A percentile compares a stretch with the other conserved stretches of the same genome.
Conservation (phyloP, 2,797 vertebrate species). For the Oryzias sinensis region DNA sequence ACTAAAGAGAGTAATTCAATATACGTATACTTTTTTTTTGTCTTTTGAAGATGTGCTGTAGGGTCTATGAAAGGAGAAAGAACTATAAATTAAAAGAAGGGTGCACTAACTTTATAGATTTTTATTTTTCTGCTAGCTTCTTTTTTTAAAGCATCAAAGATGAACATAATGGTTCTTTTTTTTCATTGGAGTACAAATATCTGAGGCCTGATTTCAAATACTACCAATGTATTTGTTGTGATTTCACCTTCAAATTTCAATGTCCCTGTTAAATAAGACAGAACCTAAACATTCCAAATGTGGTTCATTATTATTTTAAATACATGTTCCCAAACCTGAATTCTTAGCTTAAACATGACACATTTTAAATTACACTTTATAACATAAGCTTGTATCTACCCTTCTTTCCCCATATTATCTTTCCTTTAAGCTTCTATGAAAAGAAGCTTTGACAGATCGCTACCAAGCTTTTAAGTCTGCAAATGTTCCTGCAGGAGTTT, state of each 20-base stretch:
- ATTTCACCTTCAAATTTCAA: too few species aligned
- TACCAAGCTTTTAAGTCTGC: background rate
- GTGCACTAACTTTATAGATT: background rate
- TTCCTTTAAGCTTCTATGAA: conserved; percentile 13
- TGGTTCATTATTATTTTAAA: background rate
- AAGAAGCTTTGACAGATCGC: conserved; percentile 23
- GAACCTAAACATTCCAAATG: too few species aligned
- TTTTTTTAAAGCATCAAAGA: too few species aligned
- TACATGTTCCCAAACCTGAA: background rate
- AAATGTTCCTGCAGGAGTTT: background rate
- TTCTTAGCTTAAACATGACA: background rate
- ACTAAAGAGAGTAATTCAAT: conserved; percentile 13
- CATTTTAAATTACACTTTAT: background rate
- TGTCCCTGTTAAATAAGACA: too few species aligned
- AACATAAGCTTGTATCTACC: background rate
- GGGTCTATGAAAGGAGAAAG: background rate
- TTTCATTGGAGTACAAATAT: too few species aligned
- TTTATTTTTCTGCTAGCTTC: too few species aligned
- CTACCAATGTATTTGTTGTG: too few species aligned
- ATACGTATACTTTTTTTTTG: background rate
- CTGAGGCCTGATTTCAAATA: too few species aligned
- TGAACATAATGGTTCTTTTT: too few species aligned
- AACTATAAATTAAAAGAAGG: background rate
- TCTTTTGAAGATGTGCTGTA: background rate
- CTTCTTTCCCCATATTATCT: conserved; percentile 23